Base-by-base conservation (phyloP, 2,113 vertebrate genomes). In the Formicarius rufipectus region DNA sequence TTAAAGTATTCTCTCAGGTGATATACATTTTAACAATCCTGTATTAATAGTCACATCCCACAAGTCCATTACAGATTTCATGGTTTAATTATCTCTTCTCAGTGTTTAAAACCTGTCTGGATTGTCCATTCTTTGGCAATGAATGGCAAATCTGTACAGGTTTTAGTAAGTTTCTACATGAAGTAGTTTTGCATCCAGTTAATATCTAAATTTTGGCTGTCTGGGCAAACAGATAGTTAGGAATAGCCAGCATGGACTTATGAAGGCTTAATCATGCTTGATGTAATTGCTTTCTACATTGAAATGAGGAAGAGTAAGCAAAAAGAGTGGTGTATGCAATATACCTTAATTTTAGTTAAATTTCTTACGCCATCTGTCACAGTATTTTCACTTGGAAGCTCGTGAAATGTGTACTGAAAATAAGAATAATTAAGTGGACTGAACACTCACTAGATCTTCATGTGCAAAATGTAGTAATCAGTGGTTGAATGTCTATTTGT, bases 1-100 rank as follows among this genome's bases (percentile, higher is more conserved):
- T 89, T 85, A 82, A 94, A 95, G 27, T 91, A 89, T 95, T 96
- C 92, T 95, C 92, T 87, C 95, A 89, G 93, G 93, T 95, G 77
- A 75, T 71, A 87, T 52, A 52, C 27, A 60, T 95, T 95, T 95
- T 64, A 87, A 93, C 69, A 95, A 87, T 93, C 58, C 44, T 40
- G 20, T 89, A 94, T 97, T 93, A 95, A 94, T 94, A 87, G 62
- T 55, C 74, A 79, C 37, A 84, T 76, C 53, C 71, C 78, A 84
- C 84, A 94, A 82, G 56, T 75, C 64, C 60, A n/a, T 94, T 89
- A 75, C 27, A 59, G 52, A 68, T 93, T 96, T 97, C 78, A 64
- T 8, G 27, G 52, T 87, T 91, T 94, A 87, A 87, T 89, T 89
- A 87, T 68, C 74, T 84, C 66, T 75, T 74, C 62, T 78, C 31